A percentile compares a stretch with the other conserved stretches of the same genome.
Conservation (phyloP, 2,797 vertebrate genomes). For the Epinephelus malabaricus region DNA sequence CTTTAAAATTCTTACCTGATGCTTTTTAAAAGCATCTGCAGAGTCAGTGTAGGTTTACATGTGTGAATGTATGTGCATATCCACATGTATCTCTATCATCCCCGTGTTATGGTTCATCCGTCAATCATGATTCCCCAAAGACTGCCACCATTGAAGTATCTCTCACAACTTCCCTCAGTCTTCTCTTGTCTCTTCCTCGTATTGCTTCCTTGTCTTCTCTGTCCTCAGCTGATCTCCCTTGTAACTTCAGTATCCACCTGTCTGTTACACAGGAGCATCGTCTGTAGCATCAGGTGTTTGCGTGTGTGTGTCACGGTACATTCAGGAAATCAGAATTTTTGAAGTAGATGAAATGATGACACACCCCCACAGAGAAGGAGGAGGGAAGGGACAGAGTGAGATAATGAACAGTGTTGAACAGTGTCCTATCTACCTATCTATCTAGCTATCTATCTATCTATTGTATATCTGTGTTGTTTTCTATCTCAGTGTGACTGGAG, state of each 20-base stretch:
- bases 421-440: not conserved
- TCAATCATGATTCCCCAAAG: not conserved
- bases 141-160: not conserved
- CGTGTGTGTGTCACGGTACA: not conserved
- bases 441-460: conserved; percentile 2
- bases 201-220: not conserved
- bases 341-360: conserved; percentile 38
- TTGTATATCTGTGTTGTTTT: not conserved
- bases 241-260: conserved; percentile 31
- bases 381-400: conserved; percentile 4
- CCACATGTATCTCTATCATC: conserved; percentile 29
- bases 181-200: not conserved
- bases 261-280: conserved; percentile 37
- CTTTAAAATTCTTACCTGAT: conserved; percentile 57
- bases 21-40: conserved; percentile 35
- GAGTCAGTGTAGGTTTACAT: not conserved
- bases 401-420: conserved; percentile 6
- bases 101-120: not conserved
- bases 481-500: conserved; percentile 51
- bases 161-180: not conserved
- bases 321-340: conserved; percentile 69
- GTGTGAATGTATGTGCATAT: not conserved
- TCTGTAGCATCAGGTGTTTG: conserved; percentile 13
- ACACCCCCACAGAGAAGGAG: conserved; percentile 46
- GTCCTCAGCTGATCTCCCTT: conserved; percentile 22